Percentiles rank a stretch among this genome's conserved stretches.
Evolutionary conservation across 2,888 invertebrate species (phyloP).

Genomic region (Ypsolopha sequella): DNA sequence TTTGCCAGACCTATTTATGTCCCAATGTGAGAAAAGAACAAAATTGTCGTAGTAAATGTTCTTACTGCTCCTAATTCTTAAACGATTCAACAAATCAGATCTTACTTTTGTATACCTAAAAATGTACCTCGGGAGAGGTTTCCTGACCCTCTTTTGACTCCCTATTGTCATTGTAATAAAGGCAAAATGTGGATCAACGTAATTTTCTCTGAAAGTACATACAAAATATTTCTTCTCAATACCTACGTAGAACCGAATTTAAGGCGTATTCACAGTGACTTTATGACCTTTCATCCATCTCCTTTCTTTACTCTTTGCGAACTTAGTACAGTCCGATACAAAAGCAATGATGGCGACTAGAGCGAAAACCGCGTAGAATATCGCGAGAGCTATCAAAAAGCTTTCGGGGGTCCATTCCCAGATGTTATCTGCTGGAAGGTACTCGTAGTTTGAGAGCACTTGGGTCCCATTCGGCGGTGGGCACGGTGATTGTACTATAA

Average conservation of each 20-base stretch:
- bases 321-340: constrained; percentile 68
- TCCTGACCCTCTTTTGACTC: too few species aligned
- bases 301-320: constrained; percentile 63
- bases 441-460: constrained; percentile 66
- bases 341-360: constrained; percentile 73
- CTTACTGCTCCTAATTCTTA: too few species aligned
- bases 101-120: too few species aligned
- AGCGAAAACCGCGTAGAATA: constrained; percentile 74
- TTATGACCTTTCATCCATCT: constrained; percentile 59
- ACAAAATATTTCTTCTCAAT: too few species aligned
- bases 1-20: too few species aligned
- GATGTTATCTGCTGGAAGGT: constrained; percentile 39
- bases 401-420: constrained; percentile 68
- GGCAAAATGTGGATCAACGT: too few species aligned
- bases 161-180: too few species aligned
- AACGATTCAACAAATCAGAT: too few species aligned
- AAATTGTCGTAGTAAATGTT: too few species aligned
- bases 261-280: constrained; percentile 74
- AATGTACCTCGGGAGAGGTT: too few species aligned
- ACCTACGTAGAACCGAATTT: constrained; percentile 16
- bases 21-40: too few species aligned
- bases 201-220: too few species aligned
- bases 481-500: constrained; percentile 86
- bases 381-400: constrained; percentile 71
- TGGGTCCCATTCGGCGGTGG: constrained; percentile 85